A percentile compares a stretch with the other conserved stretches of the same genome.
phyloP scores from a whole-genome alignment of 2,888 invertebrate species.

The Aphodius sticticus region DNA sequence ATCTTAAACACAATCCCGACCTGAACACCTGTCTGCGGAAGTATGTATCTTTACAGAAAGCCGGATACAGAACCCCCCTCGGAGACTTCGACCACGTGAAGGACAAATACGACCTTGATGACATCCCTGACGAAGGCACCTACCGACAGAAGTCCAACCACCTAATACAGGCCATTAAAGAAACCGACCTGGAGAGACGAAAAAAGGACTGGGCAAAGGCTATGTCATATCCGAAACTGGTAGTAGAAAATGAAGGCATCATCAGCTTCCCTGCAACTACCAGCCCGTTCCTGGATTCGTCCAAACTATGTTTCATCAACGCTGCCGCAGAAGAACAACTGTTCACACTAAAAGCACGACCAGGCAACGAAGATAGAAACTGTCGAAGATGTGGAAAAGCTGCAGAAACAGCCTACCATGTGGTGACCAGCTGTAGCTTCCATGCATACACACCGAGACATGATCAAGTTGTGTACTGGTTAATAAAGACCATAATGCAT shows the following conservation, averaged over 20 bases:
- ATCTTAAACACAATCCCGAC: slow-evolving; percentile 8
- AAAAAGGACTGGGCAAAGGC: slow-evolving; percentile 35
- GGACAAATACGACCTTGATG: neutral
- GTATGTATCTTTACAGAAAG: neutral
- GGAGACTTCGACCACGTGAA: slow-evolving; percentile 12
- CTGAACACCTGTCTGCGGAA: neutral
- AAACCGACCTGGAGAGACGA: neutral
- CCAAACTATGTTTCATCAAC: slow-evolving; percentile 37
- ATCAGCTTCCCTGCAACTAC: slow-evolving; percentile 36
- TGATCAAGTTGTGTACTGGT: slow-evolving; percentile 27
- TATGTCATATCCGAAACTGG: slow-evolving; percentile 39
- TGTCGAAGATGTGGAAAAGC: slow-evolving; percentile 38
- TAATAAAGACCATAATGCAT: slow-evolving; percentile 17
- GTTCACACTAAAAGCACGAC: slow-evolving; percentile 33
- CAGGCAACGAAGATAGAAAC: neutral
- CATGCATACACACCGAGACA: slow-evolving; percentile 23
- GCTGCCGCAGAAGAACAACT: slow-evolving; percentile 43
- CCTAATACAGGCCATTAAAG: slow-evolving; percentile 4
- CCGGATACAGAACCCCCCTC: neutral
- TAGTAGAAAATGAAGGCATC: slow-evolving; percentile 16
- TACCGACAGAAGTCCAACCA: neutral
- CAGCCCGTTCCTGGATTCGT: slow-evolving; percentile 34
- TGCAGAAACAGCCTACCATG: slow-evolving; percentile 43
- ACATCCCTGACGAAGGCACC: neutral
- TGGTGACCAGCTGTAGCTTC: slow-evolving; percentile 37